A percentile compares a stretch with the other conserved stretches of the same genome.
phyloP scores from a whole-genome alignment of 37 sponge, comb jelly and placozoan species.

The Tethya wilhelma region DNA sequence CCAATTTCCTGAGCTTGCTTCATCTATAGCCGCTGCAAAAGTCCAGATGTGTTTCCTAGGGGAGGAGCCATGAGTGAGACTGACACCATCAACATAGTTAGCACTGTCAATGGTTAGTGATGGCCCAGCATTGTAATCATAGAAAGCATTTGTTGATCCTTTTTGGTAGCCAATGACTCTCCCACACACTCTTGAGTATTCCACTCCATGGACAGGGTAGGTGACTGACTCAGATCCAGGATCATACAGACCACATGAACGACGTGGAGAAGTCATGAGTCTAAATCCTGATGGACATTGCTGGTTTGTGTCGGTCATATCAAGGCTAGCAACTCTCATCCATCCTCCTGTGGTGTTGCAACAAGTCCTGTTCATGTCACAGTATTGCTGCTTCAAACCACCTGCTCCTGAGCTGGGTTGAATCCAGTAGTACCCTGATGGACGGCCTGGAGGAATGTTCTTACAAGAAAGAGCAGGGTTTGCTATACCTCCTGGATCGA shows the following conservation, averaged over 20 bases:
- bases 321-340: conserved; percentile 8
- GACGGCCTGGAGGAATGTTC: too few relatives aligned
- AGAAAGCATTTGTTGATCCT: conserved; percentile 30
- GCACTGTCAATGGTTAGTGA: not conserved
- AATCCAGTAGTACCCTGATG: too few relatives aligned
- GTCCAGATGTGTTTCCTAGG: conserved; percentile 59
- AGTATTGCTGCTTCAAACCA: too few relatives aligned
- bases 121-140: too few relatives aligned
- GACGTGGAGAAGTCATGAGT: not conserved
- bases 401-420: too few relatives aligned
- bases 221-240: conserved; percentile 6
- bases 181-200: conserved; percentile 40
- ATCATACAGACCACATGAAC: not conserved
- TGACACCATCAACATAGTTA: conserved; percentile 41
- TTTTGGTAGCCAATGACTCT: conserved; percentile 28
- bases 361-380: too few relatives aligned
- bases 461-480: too few relatives aligned
- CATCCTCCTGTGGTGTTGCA: too few relatives aligned
- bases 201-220: not conserved
- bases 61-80: conserved; percentile 35
- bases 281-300: not conserved
- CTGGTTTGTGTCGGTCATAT: not conserved
- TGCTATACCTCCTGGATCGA: too few relatives aligned
- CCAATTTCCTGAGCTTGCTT: too few relatives aligned
- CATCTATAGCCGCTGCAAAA: conserved; percentile 21